Evolutionary conservation across 1,140 invertebrate genomes (phyloP).

Genomic region (Drosophila micromelanica): DNA sequence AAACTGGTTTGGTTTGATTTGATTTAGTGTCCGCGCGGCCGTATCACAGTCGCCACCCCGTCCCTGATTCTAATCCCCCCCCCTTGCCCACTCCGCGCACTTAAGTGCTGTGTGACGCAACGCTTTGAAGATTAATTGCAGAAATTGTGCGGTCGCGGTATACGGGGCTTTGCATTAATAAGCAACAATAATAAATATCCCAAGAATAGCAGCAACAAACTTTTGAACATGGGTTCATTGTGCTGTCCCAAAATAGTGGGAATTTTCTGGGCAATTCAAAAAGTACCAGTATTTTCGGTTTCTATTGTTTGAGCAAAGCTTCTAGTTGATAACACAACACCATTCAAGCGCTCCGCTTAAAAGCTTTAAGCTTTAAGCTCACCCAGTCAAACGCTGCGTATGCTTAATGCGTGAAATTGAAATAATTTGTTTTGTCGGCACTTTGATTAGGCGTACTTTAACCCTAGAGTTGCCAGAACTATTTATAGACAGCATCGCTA

Average conservation of each 20-base stretch:
- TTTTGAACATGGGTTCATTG: slow-evolving; percentile 9
- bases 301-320: neutral
- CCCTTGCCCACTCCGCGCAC: neutral
- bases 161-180: slow-evolving; percentile 23
- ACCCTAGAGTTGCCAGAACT: slow-evolving; percentile 53
- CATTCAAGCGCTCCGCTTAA: neutral
- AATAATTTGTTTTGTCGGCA: slow-evolving; percentile 57
- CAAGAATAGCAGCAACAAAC: slow-evolving; percentile 1
- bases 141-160: slow-evolving; percentile 2
- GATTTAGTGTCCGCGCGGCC: slow-evolving; percentile 16
- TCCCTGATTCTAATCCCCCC: too few relatives aligned
- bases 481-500: slow-evolving; percentile 56
- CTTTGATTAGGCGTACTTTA: slow-evolving; percentile 70
- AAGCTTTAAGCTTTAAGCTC: slow-evolving; percentile 23
- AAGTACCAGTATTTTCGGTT: neutral
- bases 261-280: neutral
- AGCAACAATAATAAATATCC: slow-evolving; percentile 5
- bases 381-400: neutral
- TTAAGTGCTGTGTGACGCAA: slow-evolving; percentile 8
- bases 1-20: slow-evolving; percentile 61
- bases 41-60: slow-evolving; percentile 10
- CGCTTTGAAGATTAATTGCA: slow-evolving; percentile 53
- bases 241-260: slow-evolving; percentile 25
- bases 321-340: neutral
- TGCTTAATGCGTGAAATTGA: slow-evolving; percentile 59